phyloP scores from a whole-genome alignment of 2,888 invertebrate genomes.

The Neoscelio sp. region DNA sequence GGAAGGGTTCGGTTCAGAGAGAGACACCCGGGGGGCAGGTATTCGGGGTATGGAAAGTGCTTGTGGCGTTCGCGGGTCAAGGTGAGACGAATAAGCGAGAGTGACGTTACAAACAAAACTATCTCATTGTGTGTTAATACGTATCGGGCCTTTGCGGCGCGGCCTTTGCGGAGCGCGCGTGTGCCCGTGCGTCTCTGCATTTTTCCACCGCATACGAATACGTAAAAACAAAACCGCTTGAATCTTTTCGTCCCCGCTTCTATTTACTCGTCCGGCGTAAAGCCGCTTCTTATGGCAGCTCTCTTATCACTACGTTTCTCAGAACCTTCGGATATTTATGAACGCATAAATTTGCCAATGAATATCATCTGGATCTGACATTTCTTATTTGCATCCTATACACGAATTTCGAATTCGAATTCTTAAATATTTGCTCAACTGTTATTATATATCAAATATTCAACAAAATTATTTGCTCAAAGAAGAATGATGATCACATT shows the following conservation, averaged over 20 bases:
- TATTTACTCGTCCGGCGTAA: slow-evolving; percentile 60
- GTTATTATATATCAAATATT: no score
- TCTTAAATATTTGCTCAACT: no score
- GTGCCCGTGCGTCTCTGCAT: slow-evolving; percentile 48
- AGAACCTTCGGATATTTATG: slow-evolving; percentile 34
- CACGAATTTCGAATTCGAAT: no score
- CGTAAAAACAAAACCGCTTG: slow-evolving; percentile 61
- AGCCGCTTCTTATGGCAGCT: slow-evolving; percentile 67
- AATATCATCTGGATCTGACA: slow-evolving; percentile 54
- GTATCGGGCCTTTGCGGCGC: slow-evolving; percentile 75
- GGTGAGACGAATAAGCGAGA: slow-evolving; percentile 74
- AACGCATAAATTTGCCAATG: slow-evolving; percentile 54
- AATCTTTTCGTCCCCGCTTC: slow-evolving; percentile 36
- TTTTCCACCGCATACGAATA: slow-evolving; percentile 52
- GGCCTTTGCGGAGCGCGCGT: slow-evolving; percentile 69
- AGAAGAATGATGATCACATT: no score
- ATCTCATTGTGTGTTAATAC: slow-evolving; percentile 84
- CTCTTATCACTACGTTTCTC: slow-evolving; percentile 64
- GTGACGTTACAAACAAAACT: slow-evolving; percentile 81
- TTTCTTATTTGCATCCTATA: no score
- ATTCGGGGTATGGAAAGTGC: slow-evolving; percentile 76
- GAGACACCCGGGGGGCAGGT: slow-evolving; percentile 73
- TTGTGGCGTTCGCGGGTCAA: slow-evolving; percentile 68
- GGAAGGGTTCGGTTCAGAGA: slow-evolving; percentile 32
- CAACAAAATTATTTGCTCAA: no score